phyloP scores from a whole-genome alignment of 1,140 invertebrate genomes.

The Drosophila mojavensis region DNA sequence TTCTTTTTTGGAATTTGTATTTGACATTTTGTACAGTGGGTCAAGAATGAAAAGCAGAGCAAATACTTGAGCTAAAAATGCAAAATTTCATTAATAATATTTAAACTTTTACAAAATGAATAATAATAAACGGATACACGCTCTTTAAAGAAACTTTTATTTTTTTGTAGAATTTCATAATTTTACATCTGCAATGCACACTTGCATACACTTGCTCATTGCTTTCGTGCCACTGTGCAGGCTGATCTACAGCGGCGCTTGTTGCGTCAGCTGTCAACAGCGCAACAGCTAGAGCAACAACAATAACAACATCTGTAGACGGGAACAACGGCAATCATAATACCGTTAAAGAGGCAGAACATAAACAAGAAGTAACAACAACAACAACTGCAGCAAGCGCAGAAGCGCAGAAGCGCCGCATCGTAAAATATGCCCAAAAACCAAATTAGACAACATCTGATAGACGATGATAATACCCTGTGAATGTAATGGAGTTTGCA shows the following conservation, averaged over 20 bases:
- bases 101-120: background rate
- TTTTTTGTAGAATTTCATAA: too few relatives aligned
- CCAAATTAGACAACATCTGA: background rate
- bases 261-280: constrained; percentile 69
- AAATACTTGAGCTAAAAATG: background rate
- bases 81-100: background rate
- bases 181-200: too few relatives aligned
- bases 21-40: constrained; percentile 30
- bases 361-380: constrained; percentile 64
- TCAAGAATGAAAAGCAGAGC: background rate
- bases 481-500: too few relatives aligned
- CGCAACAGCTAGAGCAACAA: constrained; percentile 51
- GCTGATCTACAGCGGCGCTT: constrained; percentile 50
- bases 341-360: constrained; percentile 77
- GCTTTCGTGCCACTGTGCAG: constrained; percentile 43
- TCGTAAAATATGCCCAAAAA: constrained; percentile 41
- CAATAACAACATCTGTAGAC: constrained; percentile 30
- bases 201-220: too few relatives aligned
- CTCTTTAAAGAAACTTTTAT: too few relatives aligned
- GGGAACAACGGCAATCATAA: constrained; percentile 72
- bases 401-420: background rate
- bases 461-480: constrained; percentile 6
- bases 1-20: constrained; percentile 31
- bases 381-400: constrained; percentile 3
- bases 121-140: too few relatives aligned